These are phyloP conservation scores for Aphidius ervi DNA, from an alignment of 1,140 invertebrate species.

Conservation along the genomic window DNA sequence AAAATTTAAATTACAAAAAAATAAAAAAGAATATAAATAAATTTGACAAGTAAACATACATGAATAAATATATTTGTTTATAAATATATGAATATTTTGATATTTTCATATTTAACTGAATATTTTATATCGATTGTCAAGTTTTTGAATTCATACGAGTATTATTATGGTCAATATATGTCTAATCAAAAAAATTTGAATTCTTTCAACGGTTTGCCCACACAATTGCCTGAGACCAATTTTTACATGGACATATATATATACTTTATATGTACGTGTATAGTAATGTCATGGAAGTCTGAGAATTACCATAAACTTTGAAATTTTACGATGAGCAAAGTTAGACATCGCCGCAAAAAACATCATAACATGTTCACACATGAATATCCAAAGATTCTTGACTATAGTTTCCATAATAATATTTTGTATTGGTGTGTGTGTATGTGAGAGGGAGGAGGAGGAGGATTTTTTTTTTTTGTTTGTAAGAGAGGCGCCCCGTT, in stretches of 20 bases:
- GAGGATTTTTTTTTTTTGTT: not conserved
- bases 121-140: no score
- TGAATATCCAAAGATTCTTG: constrained; percentile 13
- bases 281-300: constrained; percentile 20
- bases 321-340: constrained; percentile 36
- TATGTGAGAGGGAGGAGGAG: not conserved
- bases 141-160: no score
- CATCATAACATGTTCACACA: no score
- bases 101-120: no score
- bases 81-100: no score
- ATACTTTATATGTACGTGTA: not conserved
- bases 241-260: no score
- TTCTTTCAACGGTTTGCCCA: constrained; percentile 14
- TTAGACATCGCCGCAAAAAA: not conserved
- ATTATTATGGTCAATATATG: no score
- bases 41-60: no score
- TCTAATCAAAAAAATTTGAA: constrained; percentile 29
- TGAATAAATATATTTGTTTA: no score
- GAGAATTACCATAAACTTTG: constrained; percentile 40
- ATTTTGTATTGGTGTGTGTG: constrained; percentile 2
- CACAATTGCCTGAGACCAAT: constrained; percentile 2
- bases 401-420: constrained; percentile 25
- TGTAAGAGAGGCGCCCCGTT: constrained; percentile 28
- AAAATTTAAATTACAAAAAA: no score
- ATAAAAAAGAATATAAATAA: no score